Base-by-base conservation (phyloP, 2,888 invertebrate species). In the Mesorhabditis spiculigera region DNA sequence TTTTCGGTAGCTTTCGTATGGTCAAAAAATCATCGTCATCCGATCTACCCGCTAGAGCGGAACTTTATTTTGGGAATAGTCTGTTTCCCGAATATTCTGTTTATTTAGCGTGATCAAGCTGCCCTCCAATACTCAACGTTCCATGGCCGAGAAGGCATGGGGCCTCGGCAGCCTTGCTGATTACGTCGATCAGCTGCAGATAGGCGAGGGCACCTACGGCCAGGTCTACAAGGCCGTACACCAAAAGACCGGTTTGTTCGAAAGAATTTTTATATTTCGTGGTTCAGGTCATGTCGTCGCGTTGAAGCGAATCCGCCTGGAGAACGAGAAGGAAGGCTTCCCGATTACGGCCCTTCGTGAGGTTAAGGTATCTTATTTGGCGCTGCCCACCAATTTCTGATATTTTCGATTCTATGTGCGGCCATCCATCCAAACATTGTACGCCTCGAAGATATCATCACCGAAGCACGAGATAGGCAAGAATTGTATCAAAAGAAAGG, bases 301-400 rank as follows among this genome's bases (percentile, higher is more conserved):
- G 0, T 87, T 95, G 84, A 95, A 95, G 88, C 94, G 94, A 88
- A 97, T 98, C 0, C 91, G 97, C 0, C 88, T 99, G 66, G 98
- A 98, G 88, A 95, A 98, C 86, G 98, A 99, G 86, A 96, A 96
- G 86, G 98, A 99, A 88, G 98, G 98, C 3, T 99, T 99, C 87
- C 98, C 98, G 0, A 90, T 90, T 71, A 91, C 90, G 13, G 90
- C 90, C 62, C 89, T 90, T n/a, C 89, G 98, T 42, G 98, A 99
- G 88, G 98, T 99, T 79, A 98, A 98, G 89, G 98, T 99, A 82
- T 70, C 75, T n/a, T 50, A 10, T 10, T 50, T 28, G n/a, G 58
- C 10, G 10, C n/a, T 66, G 13, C 3, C 13, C 8, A 3, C 13
- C 8, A n/a, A 8, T 41, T 43, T 43, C n/a, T 28, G 44, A 13